Evolutionary conservation across 2,113 vertebrate species (phyloP), one percentile per base, ranked within the genome.

Genomic region (Nibea coibor): DNA sequence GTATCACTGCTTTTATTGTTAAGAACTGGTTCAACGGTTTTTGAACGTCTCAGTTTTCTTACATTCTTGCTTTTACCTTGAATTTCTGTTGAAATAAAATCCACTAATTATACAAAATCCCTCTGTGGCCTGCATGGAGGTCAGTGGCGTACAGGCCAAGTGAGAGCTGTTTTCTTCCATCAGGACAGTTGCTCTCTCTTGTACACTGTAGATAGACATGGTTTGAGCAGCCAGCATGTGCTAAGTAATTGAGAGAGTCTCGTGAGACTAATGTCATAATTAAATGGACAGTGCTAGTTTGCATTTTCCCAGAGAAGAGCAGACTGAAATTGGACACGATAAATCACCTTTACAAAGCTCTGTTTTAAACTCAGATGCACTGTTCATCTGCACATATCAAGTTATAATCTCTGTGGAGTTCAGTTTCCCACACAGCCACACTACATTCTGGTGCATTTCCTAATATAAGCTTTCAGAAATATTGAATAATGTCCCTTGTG

Each of bases 221-320:
- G 11, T 43, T 62, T 35, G 8, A 76, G 31, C 16, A 16, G 66
- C 59, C 48, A 14, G 16, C 31, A 3, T 56, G 53, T 63, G 14
- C 72, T 16, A 54, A 73, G 68, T 66, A 70, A 82, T 26, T 82
- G 22, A 72, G 56, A n/a, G 35, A 28, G 67, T 72, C 66, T 66
- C 20, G 6, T 74, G 57, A 70, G 43, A 39, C 57, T 73, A 17
- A 26, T 75, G 61, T 35, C 5, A 2, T 84, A 74, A 85, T 78
- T 66, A 78, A 78, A 72, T 74, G 59, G 65, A 56, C 47, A 31
- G 42, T 42, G 61, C 35, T 64, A 26, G 5, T 51, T 65, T 81
- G 62, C 11, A 4, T 48, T 86, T 88, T 88, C 83, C 83, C 81
- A 77, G 45, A 42, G 75, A 43, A 75, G 39, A 78, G 39, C 5